Base-by-base conservation (phyloP, 2,888 invertebrate species). In the Dermolepida albohirtum region DNA sequence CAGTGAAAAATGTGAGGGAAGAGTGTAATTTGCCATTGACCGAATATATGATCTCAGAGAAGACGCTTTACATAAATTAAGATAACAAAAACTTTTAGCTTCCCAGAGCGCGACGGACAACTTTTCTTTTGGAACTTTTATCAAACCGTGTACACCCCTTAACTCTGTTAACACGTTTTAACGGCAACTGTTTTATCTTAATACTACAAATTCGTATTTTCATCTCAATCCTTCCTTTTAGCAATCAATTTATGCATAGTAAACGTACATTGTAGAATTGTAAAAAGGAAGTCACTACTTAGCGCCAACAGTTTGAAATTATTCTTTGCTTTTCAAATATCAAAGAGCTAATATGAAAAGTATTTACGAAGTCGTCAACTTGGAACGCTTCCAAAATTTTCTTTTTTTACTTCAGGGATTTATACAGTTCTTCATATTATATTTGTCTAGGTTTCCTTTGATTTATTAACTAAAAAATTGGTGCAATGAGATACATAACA, bases 311-410 rank as follows among this genome's bases (percentile, higher is more conserved):
- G 40, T 54, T 59, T 59, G 27, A 59, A 44, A 29, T 44, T 44
- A 12, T 14, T 59, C 27, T 44, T 22, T 29, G 44, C 17, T 44
- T 44, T 44, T 44, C 44, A 29, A 44, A 14, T 44, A 59, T 59
- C 59, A 59, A 59, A 44, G 59, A 57, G 59, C 43, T 59, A 59
- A 59, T 59, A 59, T 59, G 44, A 59, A 59, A 59, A 59, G 44
- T 59, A 59, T 59, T 59, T 59, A 59, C 59, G 59, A 43, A 59
- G 59, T 29, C 44, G 27, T 44, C 43, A 44, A 59, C 59, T 59
- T 59, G 59, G 59, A 27, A 27, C 6, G 1, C n/a, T 12, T 47
- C 59, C 59, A 59, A 47, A 16, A 59, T 27, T 29, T 22, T 27
- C 27, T 57, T 44, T 14, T 29, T 47, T 59, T 44, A 44, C 43